Base-by-base conservation (phyloP, 2,888 invertebrate species). In the Andrena bicolor region DNA sequence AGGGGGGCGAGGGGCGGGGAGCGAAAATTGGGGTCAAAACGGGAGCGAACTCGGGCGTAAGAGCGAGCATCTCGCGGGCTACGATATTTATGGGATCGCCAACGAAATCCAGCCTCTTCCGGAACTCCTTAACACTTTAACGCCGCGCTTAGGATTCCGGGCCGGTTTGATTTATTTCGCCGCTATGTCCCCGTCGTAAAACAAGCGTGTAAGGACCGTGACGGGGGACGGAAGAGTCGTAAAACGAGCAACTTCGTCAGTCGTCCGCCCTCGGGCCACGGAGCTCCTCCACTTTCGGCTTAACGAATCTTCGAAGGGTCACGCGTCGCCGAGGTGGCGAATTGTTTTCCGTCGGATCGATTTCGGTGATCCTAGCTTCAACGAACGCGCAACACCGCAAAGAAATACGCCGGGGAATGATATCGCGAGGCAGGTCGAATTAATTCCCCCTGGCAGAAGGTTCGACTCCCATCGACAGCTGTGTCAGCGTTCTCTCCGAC, bases 51-150 rank as follows among this genome's bases (percentile, higher is more conserved):
- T 28, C 53, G 41, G 28, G 28, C 58, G 66, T 32, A 53, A 64
- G 65, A 71, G 63, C 70, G 58, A 26, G 28, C 28, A 76, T 76
- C 83, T 80, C 77, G 75, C 75, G 76, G 60, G 56, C 53, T 51
- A 32, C 56, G 71, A 83, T 89, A 89, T 88, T 89, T 88, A 89
- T 88, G 86, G 75, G 84, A 70, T 65, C 72, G 75, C 3, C 74
- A 65, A 74, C 77, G 82, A 86, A 78, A 86, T 85, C 74, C 64
- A 63, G 48, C 75, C 85, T 78, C 85, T 88, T 88, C 87, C 85
- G 88, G 82, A 85, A 88, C 85, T 88, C 85, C 76, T 88, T 88
- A 86, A 86, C 83, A 56, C 83, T 86, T 86, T 88, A 88, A 88
- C 87, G 82, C 76, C 85, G 80, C 63, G 85, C 78, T 83, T 78